Percentiles rank a stretch among this genome's conserved stretches.
Evolutionary conservation across 2,113 vertebrate species (phyloP).

Genomic region (Calypte anna): DNA sequence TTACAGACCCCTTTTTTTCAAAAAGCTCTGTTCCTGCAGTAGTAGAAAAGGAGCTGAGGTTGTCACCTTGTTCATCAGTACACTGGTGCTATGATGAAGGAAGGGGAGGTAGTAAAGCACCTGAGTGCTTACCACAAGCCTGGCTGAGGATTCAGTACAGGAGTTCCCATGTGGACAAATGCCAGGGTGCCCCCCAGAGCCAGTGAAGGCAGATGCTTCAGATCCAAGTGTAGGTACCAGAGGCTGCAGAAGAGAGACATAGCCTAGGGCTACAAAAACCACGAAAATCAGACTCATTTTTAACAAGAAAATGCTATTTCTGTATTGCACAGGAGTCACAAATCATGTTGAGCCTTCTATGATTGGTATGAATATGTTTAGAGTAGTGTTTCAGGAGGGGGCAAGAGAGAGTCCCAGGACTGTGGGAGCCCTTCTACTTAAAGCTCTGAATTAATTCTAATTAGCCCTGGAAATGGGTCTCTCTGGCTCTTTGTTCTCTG

Average conservation of each 20-base stretch:
- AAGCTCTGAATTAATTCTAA: constrained; percentile 66
- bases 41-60: not conserved
- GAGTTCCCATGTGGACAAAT: fast-evolving
- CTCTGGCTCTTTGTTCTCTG: constrained; percentile 20
- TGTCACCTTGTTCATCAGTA: fast-evolving
- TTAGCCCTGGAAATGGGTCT: constrained; percentile 22
- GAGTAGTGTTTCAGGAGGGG: constrained; percentile 24
- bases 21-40: not conserved
- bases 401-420: constrained; percentile 46
- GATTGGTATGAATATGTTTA: constrained; percentile 55
- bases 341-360: not conserved
- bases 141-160: not conserved
- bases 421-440: constrained; percentile 46
- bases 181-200: not conserved
- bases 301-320: constrained; percentile 47
- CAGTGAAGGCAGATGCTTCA: not conserved
- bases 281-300: constrained; percentile 8
- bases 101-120: not conserved
- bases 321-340: constrained; percentile 46
- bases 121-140: fast-evolving
- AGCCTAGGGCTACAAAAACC: not conserved
- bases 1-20: not conserved
- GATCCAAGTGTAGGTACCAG: not conserved
- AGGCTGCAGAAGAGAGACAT: not conserved
- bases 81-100: not conserved